phyloP scores from a whole-genome alignment of 2,113 vertebrate genomes.

The Lagopus muta region DNA sequence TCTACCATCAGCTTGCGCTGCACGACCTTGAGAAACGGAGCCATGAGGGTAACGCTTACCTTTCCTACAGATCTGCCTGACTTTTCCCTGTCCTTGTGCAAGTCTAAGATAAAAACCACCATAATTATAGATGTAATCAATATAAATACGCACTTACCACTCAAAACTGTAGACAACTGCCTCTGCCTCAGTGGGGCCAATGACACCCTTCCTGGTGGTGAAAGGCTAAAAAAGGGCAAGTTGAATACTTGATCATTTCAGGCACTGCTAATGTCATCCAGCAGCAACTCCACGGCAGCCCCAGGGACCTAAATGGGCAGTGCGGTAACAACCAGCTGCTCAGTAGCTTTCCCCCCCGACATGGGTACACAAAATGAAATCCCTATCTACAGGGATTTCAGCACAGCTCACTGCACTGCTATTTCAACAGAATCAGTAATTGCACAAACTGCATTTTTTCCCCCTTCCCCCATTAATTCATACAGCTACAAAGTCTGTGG shows the following conservation, averaged over 20 bases:
- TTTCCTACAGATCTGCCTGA: not conserved
- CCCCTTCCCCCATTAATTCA: not conserved
- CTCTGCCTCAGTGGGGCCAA: not conserved
- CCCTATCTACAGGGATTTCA: not conserved
- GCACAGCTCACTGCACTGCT: not conserved
- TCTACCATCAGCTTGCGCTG: not conserved
- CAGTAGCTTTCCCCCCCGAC: not conserved
- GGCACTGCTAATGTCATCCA: not conserved
- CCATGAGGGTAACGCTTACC: not conserved
- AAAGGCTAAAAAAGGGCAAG: not conserved
- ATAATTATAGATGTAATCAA: constrained; percentile 25
- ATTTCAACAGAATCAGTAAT: not conserved
- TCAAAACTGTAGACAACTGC: constrained; percentile 26
- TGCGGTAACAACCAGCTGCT: not conserved
- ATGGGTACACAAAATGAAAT: not conserved
- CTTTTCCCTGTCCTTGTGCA: not conserved
- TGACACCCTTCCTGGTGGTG: not conserved
- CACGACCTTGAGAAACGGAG: constrained; percentile 56
- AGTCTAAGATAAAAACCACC: not conserved
- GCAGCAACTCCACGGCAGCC: not conserved
- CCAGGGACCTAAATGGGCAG: not conserved
- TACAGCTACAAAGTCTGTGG: not conserved
- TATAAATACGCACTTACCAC: not conserved
- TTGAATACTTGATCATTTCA: constrained; percentile 35
- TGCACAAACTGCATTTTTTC: not conserved